Evolutionary conservation across 2,888 invertebrate species (phyloP).

Genomic region (Meandrusa payeni): DNA sequence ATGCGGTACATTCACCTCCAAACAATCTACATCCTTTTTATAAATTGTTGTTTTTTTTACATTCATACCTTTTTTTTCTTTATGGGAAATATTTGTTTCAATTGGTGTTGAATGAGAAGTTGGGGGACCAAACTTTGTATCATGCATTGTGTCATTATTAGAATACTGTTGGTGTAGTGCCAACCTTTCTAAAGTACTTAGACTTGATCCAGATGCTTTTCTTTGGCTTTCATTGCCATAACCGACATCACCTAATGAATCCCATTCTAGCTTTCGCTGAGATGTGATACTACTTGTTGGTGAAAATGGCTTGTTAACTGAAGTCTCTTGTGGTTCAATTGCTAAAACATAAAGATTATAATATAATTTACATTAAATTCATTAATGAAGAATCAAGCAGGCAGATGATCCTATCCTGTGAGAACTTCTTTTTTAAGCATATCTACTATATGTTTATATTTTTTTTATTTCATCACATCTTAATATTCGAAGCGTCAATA

Average conservation of each 20-base stretch:
- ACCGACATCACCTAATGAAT: conserved; percentile 92
- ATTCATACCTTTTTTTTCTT: conserved; percentile 46
- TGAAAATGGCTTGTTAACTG: conserved; percentile 75
- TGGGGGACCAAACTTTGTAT: conserved; percentile 58
- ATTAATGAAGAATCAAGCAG: too few species aligned
- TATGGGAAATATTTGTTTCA: conserved; percentile 53
- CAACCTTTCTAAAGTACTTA: conserved; percentile 83
- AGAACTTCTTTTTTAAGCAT: too few species aligned
- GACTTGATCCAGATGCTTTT: conserved; percentile 66
- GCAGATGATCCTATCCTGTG: too few species aligned
- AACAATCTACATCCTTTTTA: conserved; percentile 60
- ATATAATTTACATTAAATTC: too few species aligned
- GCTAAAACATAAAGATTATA: conserved; percentile 49
- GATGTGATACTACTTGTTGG: conserved; percentile 89
- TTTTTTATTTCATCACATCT: too few species aligned
- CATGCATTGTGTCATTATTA: conserved; percentile 58
- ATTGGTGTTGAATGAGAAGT: conserved; percentile 79
- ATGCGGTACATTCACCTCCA: conserved; percentile 61
- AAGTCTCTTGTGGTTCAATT: conserved; percentile 58
- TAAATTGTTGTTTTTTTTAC: conserved; percentile 57
- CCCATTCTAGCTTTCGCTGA: conserved; percentile 91
- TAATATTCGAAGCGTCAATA: too few species aligned
- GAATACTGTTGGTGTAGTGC: conserved; percentile 77
- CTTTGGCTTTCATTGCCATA: conserved; percentile 83
- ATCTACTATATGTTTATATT: too few species aligned